These are phyloP conservation scores for Drosophila pallidifrons DNA, from an alignment of 1,140 invertebrate species.

Conservation along the genomic window DNA sequence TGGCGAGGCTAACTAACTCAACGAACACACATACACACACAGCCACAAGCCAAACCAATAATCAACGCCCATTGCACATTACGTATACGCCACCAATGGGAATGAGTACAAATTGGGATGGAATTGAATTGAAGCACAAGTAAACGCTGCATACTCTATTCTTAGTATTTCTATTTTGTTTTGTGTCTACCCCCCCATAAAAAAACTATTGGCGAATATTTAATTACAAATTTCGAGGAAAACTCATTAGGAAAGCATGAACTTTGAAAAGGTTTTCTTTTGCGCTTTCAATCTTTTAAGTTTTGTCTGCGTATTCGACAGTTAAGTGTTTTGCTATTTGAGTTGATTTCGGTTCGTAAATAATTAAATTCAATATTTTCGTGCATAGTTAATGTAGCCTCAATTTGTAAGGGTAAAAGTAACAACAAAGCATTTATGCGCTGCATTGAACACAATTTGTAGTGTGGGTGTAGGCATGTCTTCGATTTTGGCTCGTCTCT, in stretches of 20 bases:
- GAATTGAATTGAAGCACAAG: background rate
- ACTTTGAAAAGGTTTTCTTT: background rate
- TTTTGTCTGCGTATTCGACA: background rate
- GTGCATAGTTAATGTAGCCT: conserved; percentile 4
- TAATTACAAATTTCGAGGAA: background rate
- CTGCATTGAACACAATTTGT: conserved; percentile 48
- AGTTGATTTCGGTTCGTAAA: background rate
- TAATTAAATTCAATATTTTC: background rate
- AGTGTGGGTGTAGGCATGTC: conserved; percentile 21
- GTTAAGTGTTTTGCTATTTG: background rate
- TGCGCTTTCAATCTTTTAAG: background rate
- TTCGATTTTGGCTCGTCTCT: conserved; percentile 23
- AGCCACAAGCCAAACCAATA: conserved; percentile 19
- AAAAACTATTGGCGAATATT: background rate
- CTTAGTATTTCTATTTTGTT: background rate
- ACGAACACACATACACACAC: background rate
- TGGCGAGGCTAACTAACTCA: conserved; percentile 3
- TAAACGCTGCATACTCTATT: background rate
- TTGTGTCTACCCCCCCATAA: background rate
- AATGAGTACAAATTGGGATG: background rate
- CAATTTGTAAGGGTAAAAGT: conserved; percentile 3
- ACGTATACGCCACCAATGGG: conserved; percentile 18
- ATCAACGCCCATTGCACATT: conserved; percentile 29
- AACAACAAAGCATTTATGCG: conserved; percentile 57
- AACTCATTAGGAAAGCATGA: background rate